Evolutionary conservation across 2,888 invertebrate genomes (phyloP).

Genomic region (Myathropa florea): DNA sequence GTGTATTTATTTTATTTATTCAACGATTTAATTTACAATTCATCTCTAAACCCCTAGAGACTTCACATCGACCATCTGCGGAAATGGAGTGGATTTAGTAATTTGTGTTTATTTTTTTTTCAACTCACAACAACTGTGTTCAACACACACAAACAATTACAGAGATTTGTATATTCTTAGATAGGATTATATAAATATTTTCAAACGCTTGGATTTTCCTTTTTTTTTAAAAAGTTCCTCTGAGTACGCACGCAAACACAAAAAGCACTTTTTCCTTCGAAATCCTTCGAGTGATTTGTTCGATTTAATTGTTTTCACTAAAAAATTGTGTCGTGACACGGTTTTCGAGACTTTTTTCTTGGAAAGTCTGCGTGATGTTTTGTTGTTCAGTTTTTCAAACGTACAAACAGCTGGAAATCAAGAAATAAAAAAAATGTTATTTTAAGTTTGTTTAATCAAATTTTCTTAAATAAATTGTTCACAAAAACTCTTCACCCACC

Average conservation of each 20-base stretch:
- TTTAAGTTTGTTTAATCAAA: background rate
- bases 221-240: background rate
- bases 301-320: constrained; percentile 22
- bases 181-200: constrained; percentile 21
- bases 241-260: background rate
- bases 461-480: background rate
- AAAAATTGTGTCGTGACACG: background rate
- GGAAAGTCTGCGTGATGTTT: background rate
- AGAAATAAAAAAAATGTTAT: constrained; percentile 27
- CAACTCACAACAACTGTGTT: constrained; percentile 35
- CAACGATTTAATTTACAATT: background rate
- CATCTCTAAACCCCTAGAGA: background rate
- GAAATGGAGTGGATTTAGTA: background rate
- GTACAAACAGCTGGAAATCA: constrained; percentile 58
- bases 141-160: constrained; percentile 6
- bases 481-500: constrained; percentile 3
- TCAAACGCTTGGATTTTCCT: background rate
- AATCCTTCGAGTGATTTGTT: background rate
- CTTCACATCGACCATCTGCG: background rate
- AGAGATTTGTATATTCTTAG: background rate
- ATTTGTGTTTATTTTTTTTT: background rate
- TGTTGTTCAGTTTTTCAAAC: constrained; percentile 5
- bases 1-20: background rate
- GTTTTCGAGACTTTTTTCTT: background rate
- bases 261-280: background rate